Percentiles rank a stretch among this genome's conserved stretches.
Conservation (phyloP, 2,888 invertebrate genomes). For the Erannis defoliaria region DNA sequence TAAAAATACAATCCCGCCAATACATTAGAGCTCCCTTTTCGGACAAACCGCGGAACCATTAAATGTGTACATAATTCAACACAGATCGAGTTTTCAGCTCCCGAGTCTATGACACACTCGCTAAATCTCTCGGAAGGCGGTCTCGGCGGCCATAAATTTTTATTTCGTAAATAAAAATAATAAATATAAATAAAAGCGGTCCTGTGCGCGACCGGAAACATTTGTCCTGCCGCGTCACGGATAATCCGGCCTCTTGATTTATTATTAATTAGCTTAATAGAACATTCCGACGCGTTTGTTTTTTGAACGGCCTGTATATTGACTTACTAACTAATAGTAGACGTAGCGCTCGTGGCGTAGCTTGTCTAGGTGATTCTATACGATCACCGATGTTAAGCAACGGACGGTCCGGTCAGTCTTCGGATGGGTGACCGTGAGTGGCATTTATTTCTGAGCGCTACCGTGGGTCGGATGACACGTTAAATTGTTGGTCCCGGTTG, state of each 20-base stretch:
- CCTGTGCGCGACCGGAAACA: conserved; percentile 79
- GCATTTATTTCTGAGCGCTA: too few species aligned
- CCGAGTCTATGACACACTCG: conserved; percentile 82
- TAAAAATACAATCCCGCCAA: conserved; percentile 67
- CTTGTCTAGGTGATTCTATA: too few species aligned
- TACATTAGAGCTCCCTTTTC: conserved; percentile 71
- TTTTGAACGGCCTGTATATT: conserved; percentile 50
- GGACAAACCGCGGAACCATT: conserved; percentile 73
- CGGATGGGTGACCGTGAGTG: too few species aligned
- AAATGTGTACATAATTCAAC: conserved; percentile 81
- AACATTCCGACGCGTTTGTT: conserved; percentile 60
- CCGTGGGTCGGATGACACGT: too few species aligned
- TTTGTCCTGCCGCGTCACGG: conserved; percentile 81
- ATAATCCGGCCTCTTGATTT: conserved; percentile 82
- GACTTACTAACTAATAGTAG: conserved; percentile 26
- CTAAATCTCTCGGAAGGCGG: conserved; percentile 85
- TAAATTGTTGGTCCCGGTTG: too few species aligned
- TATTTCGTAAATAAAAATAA: conserved; percentile 84
- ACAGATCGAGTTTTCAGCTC: conserved; percentile 75
- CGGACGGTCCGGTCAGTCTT: too few species aligned
- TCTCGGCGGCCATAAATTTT: conserved; percentile 79
- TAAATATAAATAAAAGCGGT: conserved; percentile 80
- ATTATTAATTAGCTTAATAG: conserved; percentile 83
- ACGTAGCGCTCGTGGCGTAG: too few species aligned
- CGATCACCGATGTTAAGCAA: too few species aligned